Evolutionary conservation across 2,888 invertebrate genomes (phyloP).

Genomic region (Drosophila cognata): DNA sequence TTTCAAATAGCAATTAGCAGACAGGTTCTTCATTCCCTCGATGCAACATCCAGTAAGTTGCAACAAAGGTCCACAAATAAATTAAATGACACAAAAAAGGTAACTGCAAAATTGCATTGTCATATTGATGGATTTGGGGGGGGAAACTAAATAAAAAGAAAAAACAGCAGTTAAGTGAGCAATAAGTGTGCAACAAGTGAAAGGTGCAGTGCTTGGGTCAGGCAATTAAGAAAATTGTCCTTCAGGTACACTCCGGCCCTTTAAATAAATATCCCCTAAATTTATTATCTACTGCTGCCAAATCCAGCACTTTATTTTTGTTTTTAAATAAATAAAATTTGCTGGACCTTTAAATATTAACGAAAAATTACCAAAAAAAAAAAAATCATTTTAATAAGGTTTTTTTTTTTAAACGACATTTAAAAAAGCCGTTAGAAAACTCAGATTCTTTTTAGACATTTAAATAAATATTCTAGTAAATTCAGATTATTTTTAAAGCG

Average conservation of each 20-base stretch:
- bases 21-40: conserved; percentile 31
- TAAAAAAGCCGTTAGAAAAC: neutral
- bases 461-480: neutral
- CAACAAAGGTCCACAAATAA: conserved; percentile 10
- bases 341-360: too few relatives aligned
- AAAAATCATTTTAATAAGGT: neutral
- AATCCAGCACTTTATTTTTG: neutral
- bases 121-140: conserved; percentile 54
- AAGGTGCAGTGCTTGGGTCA: conserved; percentile 40
- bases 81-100: conserved; percentile 23
- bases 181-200: conserved; percentile 57
- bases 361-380: neutral
- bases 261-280: neutral
- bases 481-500: neutral
- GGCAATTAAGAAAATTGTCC: conserved; percentile 17
- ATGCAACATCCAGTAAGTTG: conserved; percentile 10
- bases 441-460: neutral
- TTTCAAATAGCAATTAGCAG: conserved; percentile 70
- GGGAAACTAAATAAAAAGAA: conserved; percentile 18
- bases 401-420: neutral
- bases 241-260: conserved; percentile 3
- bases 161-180: conserved; percentile 17
- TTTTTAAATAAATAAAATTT: neutral
- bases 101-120: conserved; percentile 60
- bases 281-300: neutral